phyloP scores from a whole-genome alignment of 64 coral and sea anemone genomes.

The Catalaphyllia jardinei region DNA sequence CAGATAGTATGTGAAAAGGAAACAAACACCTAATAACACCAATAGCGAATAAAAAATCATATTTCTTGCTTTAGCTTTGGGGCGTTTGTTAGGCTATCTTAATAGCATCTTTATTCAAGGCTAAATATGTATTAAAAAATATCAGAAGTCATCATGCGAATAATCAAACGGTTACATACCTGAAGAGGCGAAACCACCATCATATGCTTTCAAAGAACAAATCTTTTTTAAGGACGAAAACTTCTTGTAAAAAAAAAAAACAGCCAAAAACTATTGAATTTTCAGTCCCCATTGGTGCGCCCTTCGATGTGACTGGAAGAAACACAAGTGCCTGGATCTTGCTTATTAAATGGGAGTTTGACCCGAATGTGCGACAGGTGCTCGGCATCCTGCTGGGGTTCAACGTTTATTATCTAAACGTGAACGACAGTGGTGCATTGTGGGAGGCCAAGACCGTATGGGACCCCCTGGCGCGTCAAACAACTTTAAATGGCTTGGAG shows the following conservation, averaged over 20 bases:
- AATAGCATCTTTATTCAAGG: too few species aligned
- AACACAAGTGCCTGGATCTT: constrained; percentile 35
- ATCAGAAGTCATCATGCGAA: too few species aligned
- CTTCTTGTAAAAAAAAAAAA: not conserved
- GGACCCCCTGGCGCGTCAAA: not conserved
- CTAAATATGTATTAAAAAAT: too few species aligned
- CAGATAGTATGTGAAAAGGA: too few species aligned
- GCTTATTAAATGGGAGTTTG: constrained; percentile 43
- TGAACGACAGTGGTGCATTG: constrained; percentile 8
- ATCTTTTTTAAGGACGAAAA: not conserved
- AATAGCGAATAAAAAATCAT: too few species aligned
- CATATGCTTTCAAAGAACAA: not conserved
- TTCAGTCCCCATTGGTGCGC: constrained; percentile 37
- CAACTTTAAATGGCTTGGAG: constrained; percentile 16
- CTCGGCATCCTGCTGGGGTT: constrained; percentile 57
- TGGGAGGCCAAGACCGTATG: constrained; percentile 1
- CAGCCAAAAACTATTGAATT: not conserved
- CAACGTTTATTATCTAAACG: constrained; percentile 35
- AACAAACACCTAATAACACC: too few species aligned
- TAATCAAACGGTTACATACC: too few species aligned
- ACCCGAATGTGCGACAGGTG: constrained; percentile 41
- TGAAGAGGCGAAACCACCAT: too few species aligned
- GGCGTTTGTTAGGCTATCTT: too few species aligned
- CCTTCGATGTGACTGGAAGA: constrained; percentile 24
- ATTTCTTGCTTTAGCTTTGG: too few species aligned